Conservation (phyloP, 2,888 invertebrate genomes). For the Tyria jacobaeae region DNA sequence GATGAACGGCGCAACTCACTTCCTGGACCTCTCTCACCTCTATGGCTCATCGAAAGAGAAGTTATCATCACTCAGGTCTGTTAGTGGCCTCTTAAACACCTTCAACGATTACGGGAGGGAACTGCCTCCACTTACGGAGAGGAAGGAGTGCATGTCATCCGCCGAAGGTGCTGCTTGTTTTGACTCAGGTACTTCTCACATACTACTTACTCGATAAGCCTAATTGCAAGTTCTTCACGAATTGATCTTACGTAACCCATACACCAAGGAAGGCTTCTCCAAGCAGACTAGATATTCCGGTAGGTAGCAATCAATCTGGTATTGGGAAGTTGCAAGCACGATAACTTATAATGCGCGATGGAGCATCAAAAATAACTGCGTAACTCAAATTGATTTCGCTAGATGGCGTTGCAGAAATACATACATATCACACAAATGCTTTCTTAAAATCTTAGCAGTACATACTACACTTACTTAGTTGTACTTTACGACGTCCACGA, state of each 20-base stretch:
- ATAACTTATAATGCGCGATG: neutral
- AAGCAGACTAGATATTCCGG: neutral
- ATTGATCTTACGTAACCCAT: no score
- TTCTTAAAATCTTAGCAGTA: no score
- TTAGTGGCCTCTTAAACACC: constrained; percentile 88
- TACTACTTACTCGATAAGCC: neutral
- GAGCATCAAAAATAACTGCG: neutral
- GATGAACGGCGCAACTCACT: constrained; percentile 92
- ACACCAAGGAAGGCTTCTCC: no score
- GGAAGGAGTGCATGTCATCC: constrained; percentile 88
- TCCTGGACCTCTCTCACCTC: constrained; percentile 90
- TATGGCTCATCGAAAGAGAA: constrained; percentile 90
- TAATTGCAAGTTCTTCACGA: neutral
- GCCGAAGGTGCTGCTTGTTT: constrained; percentile 89
- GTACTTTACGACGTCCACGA: no score
- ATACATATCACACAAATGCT: no score
- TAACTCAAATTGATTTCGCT: neutral
- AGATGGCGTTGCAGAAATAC: neutral
- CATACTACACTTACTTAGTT: no score
- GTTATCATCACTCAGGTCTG: constrained; percentile 85
- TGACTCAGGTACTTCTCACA: constrained; percentile 86
- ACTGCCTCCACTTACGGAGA: constrained; percentile 88
- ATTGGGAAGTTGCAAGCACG: neutral
- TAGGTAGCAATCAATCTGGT: neutral
- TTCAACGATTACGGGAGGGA: constrained; percentile 89